phyloP scores from a whole-genome alignment of 1,140 invertebrate species.

The Cardiocondyla obscurior region DNA sequence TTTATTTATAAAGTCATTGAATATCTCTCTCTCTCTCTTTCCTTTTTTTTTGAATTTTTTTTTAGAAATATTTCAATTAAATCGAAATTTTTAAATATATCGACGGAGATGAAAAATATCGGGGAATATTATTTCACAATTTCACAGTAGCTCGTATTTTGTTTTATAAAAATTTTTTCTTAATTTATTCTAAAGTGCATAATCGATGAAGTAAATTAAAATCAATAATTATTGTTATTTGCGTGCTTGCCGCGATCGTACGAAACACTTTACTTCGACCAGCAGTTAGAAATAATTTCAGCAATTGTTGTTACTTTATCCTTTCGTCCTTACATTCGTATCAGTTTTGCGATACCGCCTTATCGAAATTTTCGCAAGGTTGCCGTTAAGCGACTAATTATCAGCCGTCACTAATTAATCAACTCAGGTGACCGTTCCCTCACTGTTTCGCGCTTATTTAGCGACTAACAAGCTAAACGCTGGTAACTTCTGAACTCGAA shows the following conservation, averaged over 20 bases:
- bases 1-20: neutral
- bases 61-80: neutral
- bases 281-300: neutral
- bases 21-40: neutral
- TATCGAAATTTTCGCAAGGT: neutral
- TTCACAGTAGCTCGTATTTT: too few species aligned
- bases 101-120: too few species aligned
- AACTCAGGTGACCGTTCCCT: neutral
- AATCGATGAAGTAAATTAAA: neutral
- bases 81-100: neutral
- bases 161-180: neutral
- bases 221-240: neutral
- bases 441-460: neutral
- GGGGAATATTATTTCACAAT: too few species aligned
- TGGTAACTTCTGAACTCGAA: neutral
- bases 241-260: neutral
- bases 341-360: too few species aligned
- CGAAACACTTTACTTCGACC: neutral
- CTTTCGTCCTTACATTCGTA: neutral
- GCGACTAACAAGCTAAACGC: neutral
- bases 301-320: neutral
- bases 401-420: too few species aligned
- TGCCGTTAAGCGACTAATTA: neutral
- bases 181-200: neutral
- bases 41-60: neutral